Base-by-base conservation (phyloP, 2,113 vertebrate genomes). In the Aix galericulata region DNA sequence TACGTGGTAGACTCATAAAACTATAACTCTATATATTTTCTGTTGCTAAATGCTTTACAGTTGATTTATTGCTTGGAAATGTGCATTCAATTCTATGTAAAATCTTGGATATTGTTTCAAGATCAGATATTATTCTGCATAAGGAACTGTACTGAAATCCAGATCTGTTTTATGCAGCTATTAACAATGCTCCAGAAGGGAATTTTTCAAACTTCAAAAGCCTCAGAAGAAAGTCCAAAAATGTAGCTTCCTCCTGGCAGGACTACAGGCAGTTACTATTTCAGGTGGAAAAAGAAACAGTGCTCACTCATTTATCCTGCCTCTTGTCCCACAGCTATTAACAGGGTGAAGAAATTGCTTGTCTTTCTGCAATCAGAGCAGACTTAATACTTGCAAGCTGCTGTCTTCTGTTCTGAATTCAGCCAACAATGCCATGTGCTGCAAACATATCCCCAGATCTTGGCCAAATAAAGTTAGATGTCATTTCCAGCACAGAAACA, bases 321-420 rank as follows among this genome's bases (percentile, higher is more conserved):
- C 75, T n/a, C 34, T 48, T 69, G 25, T 60, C 91, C 55, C 62
- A 85, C 89, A 94, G 42, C 46, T 86, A 81, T 94, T 78, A 91
- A 67, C 4, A 48, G 58, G 93, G 84, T 77, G 50, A 84, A 86
- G 83, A 66, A 78, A 79, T 76, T 4, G 2, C 20, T 83, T 75
- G 21, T 58, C 53, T 58, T 31, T 44, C 64, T 76, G 69, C 0
- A 0, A 81, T 81, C 83, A 78, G 23, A 78, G 73, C 59, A 91
- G 50, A 92, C 52, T n/a, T 34, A 62, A 88, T 36, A 36, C 46
- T 67, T 89, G 76, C 80, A 73, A 82, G 8, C 13, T 66, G 44
- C 52, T 0, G 0, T 55, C 60, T 62, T 64, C 50, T 73, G 56
- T 74, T 86, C 75, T 42, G 78, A 64, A 87, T 82, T 82, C 91